Evolutionary conservation across 1,140 invertebrate genomes (phyloP), one percentile per base, ranked within the genome.

Genomic region (Drosophila lowei): DNA sequence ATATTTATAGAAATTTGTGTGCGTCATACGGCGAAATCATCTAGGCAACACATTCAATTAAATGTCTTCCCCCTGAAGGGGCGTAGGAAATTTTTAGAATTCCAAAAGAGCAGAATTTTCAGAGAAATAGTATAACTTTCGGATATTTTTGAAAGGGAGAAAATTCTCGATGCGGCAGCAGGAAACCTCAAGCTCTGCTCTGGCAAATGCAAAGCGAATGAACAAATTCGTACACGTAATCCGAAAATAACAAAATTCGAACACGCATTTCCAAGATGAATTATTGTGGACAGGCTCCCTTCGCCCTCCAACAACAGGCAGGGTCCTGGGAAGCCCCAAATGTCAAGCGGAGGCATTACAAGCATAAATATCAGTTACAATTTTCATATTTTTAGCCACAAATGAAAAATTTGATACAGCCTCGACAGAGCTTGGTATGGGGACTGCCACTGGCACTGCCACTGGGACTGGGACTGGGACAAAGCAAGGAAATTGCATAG

Each of bases 351-450:
- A 59, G 77, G 81, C 72, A 85, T 80, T 86, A 85, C 77, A 77
- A 63, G 81, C 83, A 86, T 81, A 81, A 88, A 85, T 85, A 85
- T 85, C 81, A 88, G 83, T 85, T 86, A 77, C 77, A 78, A 86
- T 81, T 85, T 88, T 88, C 81, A 88, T 85, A 85, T 81, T 81
- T 73, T 64, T 72, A 88, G 62, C 83, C 81, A 71, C 78, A 85
- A 81, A 77, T 64, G 61, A 80, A 74, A 76, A 85, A 77, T 81
- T 77, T 85, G 77, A 80, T 74, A 86, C 68, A 62, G 66, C 38
- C 38, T n/a, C 21, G 25, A n/a, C 25, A 41, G 42, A 9, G 25
- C 15, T 21, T 16, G 46, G n/a, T 38, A 38, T 62, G 13, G 16
- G 25, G 49, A 56, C 66, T 52, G 42, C 21, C 56, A 18, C 21